Evolutionary conservation across 2,113 vertebrate species (phyloP), one percentile per base, ranked within the genome.

Genomic region (Pycnonotus jocosus): DNA sequence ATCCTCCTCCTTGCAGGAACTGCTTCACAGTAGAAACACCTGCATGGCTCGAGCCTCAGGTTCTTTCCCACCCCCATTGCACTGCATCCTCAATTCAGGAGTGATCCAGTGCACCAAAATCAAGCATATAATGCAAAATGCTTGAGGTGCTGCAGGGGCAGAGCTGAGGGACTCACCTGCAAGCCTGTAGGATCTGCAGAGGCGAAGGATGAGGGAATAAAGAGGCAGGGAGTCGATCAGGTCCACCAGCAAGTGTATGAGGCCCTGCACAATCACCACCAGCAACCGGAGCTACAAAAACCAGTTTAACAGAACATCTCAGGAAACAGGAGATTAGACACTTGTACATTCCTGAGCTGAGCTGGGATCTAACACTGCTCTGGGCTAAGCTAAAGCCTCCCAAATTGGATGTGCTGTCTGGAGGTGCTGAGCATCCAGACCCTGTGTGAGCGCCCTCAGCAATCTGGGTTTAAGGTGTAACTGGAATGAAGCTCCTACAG

Each of bases 211-310:
- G 15, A 99, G n/a, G 1, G 99, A 98, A 31, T 99, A 99, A 76
- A 99, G 97, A 1, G 99, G 99, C 95, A 99, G 98, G 15, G 99
- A 99, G 98, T 99, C 99, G 86, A 99, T 97, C 64, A 99, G 97
- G 91, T 99, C 98, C 80, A 99, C 97, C 0, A 98, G 98, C 93
- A 99, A 98, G 87, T 98, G 99, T 74, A 99, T 98, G 77, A 99
- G 78, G 45, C 99, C 99, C 95, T 99, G 99, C 85, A 99, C 98
- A 24, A 98, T 53, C 86, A 99, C 98, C 95, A 99, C 98, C 97
- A 99, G 97, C 88, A 99, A 97, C 56, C 99, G 99, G 78, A 99
- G 97, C 99, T 99, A 73, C 42, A 37, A 45, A 90, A 96, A 51
- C 45, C 5, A 24, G 50, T 9, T 57, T 3, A 47, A 40, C 11